Evolutionary conservation across 2,888 invertebrate species (phyloP), one percentile per base, ranked within the genome.

Genomic region (Phaedon cochleariae): DNA sequence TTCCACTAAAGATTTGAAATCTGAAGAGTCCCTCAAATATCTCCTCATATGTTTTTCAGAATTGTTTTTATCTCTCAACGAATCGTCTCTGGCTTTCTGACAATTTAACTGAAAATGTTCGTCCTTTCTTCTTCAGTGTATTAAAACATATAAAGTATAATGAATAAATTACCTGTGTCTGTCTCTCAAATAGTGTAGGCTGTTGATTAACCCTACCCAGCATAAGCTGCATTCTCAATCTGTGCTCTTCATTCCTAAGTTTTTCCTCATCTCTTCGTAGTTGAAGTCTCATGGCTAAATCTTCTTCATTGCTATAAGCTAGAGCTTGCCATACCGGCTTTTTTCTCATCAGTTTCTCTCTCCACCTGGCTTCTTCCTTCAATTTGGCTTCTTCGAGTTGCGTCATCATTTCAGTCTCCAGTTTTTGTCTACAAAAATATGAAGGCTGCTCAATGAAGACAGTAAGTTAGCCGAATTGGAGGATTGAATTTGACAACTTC

Each of bases 301-400:
- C 91, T 79, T 89, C 89, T 77, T 89, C 89, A 66, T 89, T 88
- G 71, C 88, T 88, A 78, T 88, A 88, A 73, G 86, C 88, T 18
- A 91, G 84, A 31, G 89, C 85, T 79, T 88, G 87, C 91, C 91
- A 92, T n/a, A 90, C 90, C 0, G 91, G 91, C 75, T 89, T 89
- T 21, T 85, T 84, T 17, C 90, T 84, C 52, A 90, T 83, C 48
- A 89, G 76, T 46, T 88, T 86, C 74, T 90, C 89, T 26, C 88
- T 83, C 75, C 89, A 84, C 63, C 87, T 85, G 54, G 87, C 82
- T 75, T 89, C 89, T 60, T 87, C 85, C 71, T 86, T 85, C 12
- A 88, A 81, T 21, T 88, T 86, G 54, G 87, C 87, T 68, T 90
- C 90, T 17, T 88, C 88, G 59, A 89, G 77, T 70, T 85, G 84